These are phyloP conservation scores for Antechinus flavipes DNA, from an alignment of 2,113 vertebrate species.

Conservation along the genomic window DNA sequence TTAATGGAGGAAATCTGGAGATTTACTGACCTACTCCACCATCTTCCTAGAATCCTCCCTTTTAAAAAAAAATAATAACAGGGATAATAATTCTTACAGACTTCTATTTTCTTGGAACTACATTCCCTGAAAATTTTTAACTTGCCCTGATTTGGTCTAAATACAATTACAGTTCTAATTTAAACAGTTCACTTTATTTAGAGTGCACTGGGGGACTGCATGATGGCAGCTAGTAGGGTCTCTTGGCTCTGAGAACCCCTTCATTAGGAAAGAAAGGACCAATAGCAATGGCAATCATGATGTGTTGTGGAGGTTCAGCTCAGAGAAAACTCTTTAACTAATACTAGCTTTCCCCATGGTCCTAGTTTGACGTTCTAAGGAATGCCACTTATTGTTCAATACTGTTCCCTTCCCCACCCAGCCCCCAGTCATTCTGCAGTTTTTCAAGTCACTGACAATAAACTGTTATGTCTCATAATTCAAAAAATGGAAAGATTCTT, in stretches of 20 bases:
- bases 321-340: background rate
- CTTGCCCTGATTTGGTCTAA: background rate
- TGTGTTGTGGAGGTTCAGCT: background rate
- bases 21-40: too few species aligned
- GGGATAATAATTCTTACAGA: background rate
- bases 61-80: background rate
- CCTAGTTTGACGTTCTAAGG: background rate
- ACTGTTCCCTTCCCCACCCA: background rate
- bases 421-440: background rate
- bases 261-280: background rate
- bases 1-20: too few species aligned
- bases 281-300: background rate
- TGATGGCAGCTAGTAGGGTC: background rate
- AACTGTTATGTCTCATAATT: background rate
- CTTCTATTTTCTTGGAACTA: background rate
- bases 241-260: background rate
- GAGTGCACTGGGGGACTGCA: background rate
- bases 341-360: background rate
- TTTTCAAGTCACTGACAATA: slow-evolving; percentile 8
- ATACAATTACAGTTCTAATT: background rate
- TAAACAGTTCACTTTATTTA: background rate
- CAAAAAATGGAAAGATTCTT: slow-evolving; percentile 19
- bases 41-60: too few species aligned
- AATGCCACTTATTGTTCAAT: background rate
- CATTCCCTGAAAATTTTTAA: background rate